A percentile compares a stretch with the other conserved stretches of the same genome.
phyloP scores from a whole-genome alignment of 2,888 invertebrate genomes.

The Venusia cambrica region DNA sequence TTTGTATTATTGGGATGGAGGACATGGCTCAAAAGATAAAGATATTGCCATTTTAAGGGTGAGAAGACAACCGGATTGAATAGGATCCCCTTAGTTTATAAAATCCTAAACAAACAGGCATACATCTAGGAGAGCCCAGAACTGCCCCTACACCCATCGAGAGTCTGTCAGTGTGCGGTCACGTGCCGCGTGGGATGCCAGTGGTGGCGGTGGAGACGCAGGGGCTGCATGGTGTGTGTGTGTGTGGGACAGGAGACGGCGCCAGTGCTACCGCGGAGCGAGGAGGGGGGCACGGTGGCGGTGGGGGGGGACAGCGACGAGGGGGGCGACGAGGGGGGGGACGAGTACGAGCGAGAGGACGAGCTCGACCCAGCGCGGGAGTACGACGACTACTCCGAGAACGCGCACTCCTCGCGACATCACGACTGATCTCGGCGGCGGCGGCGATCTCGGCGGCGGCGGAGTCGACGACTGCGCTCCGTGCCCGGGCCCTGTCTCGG shows the following conservation, averaged over 20 bases:
- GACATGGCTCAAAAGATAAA: too few relatives aligned
- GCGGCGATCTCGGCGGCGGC: background rate
- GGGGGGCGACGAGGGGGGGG: slow-evolving; percentile 41
- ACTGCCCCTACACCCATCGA: too few relatives aligned
- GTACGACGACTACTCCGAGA: slow-evolving; percentile 73
- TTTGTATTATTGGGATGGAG: too few relatives aligned
- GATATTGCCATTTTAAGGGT: too few relatives aligned
- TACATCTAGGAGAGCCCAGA: too few relatives aligned
- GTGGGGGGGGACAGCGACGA: slow-evolving; percentile 35
- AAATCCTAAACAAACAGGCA: too few relatives aligned
- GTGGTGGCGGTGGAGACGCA: slow-evolving; percentile 1
- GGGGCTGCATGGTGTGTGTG: slow-evolving; percentile 29
- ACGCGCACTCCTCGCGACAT: slow-evolving; percentile 58
- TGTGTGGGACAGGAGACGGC: slow-evolving; percentile 39
- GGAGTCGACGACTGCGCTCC: background rate
- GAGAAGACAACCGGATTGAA: too few relatives aligned
- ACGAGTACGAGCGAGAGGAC: slow-evolving; percentile 56
- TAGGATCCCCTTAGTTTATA: too few relatives aligned
- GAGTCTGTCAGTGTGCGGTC: background rate
- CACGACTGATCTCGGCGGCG: slow-evolving; percentile 49
- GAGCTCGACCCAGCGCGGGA: slow-evolving; percentile 59
- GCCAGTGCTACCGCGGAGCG: slow-evolving; percentile 42
- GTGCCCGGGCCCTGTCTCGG: too few relatives aligned
- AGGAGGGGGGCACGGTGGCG: slow-evolving; percentile 36
- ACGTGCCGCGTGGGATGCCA: background rate